Base-by-base conservation (phyloP, 2,888 invertebrate species). In the Gastrophysa polygoni region DNA sequence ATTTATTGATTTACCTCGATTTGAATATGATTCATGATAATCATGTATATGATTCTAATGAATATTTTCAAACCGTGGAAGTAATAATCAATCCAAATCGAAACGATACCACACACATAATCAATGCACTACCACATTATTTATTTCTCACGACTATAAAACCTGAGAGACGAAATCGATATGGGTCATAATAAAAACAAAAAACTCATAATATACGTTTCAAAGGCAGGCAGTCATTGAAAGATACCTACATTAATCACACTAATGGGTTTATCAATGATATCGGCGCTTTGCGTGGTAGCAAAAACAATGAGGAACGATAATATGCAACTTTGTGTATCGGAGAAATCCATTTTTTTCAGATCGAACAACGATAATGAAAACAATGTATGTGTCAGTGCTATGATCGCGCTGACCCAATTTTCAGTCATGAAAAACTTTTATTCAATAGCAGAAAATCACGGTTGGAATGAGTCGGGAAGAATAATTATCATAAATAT, bases 341-440 rank as follows among this genome's bases (percentile, higher is more conserved):
- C n/a, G 38, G 8, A 38, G 1, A 38, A 20, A 34, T 5, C 38
- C 17, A 52, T 52, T 52, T 52, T 52, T 52, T 38, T 52, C 38
- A 52, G 52, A 52, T 52, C 6, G n/a, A 20, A 21, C 20, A 10
- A 52, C 18, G 52, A 52, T 52, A 52, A 21, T 52, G 52, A 34
- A 51, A 38, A 52, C 52, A 52, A 52, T 52, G 34, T 17, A 52
- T 17, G 38, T 17, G 38, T 38, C 55, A 46, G 46, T 55, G 24
- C n/a, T 46, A 28, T 17, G 21, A 55, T 55, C 17, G 55, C 44
- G 43, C n/a, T 55, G 46, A 46, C 55, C 29, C 55, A 46, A 29
- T 24, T 29, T 14, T 46, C 43, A 55, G 44, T 18, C 38, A 43
- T 29, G 32, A 46, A 28, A 43, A 46, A 47, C 3, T 7, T n/a